Evolutionary conservation across 2,113 vertebrate species (phyloP), one percentile per base, ranked within the genome.

Genomic region (Mormoops blainvillei): DNA sequence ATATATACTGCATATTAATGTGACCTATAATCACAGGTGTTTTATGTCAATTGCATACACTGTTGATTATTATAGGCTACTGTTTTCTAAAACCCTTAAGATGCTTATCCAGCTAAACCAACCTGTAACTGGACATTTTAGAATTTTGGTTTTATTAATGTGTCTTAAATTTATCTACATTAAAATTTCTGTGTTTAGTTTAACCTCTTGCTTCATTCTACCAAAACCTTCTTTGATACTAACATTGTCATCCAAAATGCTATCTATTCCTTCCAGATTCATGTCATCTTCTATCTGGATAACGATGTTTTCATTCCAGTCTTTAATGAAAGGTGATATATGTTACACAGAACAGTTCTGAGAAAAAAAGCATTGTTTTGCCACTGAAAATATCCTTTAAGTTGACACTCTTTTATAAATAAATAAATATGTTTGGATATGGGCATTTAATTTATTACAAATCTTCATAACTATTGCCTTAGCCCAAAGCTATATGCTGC

Each of bases 241-340:
- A 93, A 83, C 87, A 52, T 11, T 80, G 16, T 84, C 28, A 61
- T 80, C 43, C 28, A 78, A 24, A 94, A 93, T 71, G 65, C 28
- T 87, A 38, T 74, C 48, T 93, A 22, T 93, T 95, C 28, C 26
- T 86, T 95, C 24, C n/a, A 92, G 43, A 52, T 89, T 92, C 41
- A 16, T 67, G 52, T 81, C 84, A 95, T 84, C 45, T 94, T 94
- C 78, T 89, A 83, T 89, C 80, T 90, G 38, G 33, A 87, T 74
- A 87, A 70, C 74, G 20, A 41, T 93, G 20, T 92, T 94, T 96
- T 89, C 38, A 73, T 65, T 50, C 20, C 93, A 95, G 73, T 93
- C 87, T 89, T 36, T 95, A 73, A 73, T 74, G 78, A 96, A 80
- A 76, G 33, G 33, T 52, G 28, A 50, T 95, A 76, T 93, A 52